phyloP scores from a whole-genome alignment of 2,888 invertebrate genomes.

The Cerceris ruficornis region DNA sequence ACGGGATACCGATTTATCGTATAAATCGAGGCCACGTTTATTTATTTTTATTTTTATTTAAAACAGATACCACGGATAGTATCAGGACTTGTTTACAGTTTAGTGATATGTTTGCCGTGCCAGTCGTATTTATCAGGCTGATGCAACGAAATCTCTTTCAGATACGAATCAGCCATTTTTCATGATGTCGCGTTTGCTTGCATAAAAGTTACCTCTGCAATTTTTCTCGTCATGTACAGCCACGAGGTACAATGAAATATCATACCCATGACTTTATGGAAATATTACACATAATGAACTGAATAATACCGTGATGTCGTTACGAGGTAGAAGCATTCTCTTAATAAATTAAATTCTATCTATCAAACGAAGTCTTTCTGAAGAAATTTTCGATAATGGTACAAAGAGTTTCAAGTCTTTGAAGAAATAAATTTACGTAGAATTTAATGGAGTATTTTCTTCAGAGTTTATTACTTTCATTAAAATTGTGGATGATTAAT shows the following conservation, averaged over 20 bases:
- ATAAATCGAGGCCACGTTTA: conserved; percentile 3
- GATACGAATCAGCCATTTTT: conserved; percentile 30
- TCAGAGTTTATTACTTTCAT: too few relatives aligned
- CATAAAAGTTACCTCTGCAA: conserved; percentile 25
- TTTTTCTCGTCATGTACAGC: conserved; percentile 21
- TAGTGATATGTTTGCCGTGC: conserved; percentile 21
- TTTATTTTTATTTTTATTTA: conserved; percentile 8
- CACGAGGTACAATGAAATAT: neutral
- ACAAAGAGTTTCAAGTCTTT: too few relatives aligned
- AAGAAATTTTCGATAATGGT: too few relatives aligned
- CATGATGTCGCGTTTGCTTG: conserved; percentile 19
- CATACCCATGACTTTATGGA: neutral
- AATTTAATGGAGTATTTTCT: too few relatives aligned
- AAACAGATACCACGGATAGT: conserved; percentile 2
- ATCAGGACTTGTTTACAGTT: conserved; percentile 34
- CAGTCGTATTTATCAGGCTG: conserved; percentile 32
- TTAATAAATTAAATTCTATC: conserved; percentile 1
- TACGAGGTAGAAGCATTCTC: neutral
- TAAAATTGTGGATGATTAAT: too few relatives aligned
- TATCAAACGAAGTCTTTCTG: too few relatives aligned
- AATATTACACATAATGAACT: neutral
- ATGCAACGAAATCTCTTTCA: conserved; percentile 33
- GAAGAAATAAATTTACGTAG: too few relatives aligned
- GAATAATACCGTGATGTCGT: neutral
- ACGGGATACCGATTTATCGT: too few relatives aligned